A percentile compares a stretch with the other conserved stretches of the same genome.
Conservation (phyloP, 2,113 vertebrate genomes). For the Rhodinocichla rosea region DNA sequence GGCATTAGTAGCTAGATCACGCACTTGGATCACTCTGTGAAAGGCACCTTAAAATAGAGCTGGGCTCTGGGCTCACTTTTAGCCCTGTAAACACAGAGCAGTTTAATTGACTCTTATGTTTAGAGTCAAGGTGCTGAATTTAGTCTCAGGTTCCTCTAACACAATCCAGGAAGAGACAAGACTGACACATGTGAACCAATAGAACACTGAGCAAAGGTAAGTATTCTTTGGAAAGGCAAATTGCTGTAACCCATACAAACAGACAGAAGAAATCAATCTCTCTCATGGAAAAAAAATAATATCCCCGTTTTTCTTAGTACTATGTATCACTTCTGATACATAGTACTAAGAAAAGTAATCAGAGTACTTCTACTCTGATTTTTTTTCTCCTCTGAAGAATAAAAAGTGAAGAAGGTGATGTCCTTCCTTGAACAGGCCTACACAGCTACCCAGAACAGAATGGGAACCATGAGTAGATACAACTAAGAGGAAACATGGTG, state of each 20-base stretch:
- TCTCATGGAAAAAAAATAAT: background rate
- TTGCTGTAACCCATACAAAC: background rate
- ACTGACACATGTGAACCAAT: background rate
- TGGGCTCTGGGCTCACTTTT: background rate
- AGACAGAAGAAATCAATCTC: background rate
- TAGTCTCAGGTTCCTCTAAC: background rate
- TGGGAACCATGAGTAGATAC: background rate
- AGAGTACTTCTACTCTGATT: background rate
- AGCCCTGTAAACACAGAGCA: background rate
- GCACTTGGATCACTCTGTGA: background rate
- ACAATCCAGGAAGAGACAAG: background rate
- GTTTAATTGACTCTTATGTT: background rate
- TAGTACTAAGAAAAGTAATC: no score
- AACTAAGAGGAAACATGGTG: background rate
- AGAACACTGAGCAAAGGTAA: background rate
- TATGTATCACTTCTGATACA: background rate
- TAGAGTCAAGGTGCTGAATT: background rate
- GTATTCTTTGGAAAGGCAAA: background rate
- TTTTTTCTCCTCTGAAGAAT: background rate
- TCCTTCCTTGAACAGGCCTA: background rate
- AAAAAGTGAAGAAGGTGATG: background rate
- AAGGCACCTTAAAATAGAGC: slow-evolving; percentile 29
- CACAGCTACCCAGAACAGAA: background rate
- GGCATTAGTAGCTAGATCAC: background rate
- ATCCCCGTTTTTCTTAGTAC: background rate